Percentiles rank a stretch among this genome's conserved stretches.
Conservation (phyloP, 2,113 vertebrate genomes). For the Tragelaphus strepsiceros region DNA sequence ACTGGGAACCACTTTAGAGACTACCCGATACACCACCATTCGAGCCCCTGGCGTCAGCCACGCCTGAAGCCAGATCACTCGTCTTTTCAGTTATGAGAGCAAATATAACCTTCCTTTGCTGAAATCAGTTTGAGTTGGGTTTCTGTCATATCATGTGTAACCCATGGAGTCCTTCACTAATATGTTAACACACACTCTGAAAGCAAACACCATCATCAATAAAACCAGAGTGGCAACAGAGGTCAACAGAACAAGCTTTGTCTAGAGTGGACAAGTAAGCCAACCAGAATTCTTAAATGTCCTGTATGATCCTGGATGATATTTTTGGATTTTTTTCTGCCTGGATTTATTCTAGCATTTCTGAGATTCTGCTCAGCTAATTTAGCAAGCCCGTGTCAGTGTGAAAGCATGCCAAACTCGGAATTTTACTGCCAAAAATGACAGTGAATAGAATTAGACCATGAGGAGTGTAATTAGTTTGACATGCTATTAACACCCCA, state of each 20-base stretch:
- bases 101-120: not conserved
- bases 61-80: not conserved
- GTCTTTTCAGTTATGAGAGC: not conserved
- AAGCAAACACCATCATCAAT: not conserved
- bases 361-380: constrained; percentile 49
- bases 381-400: constrained; percentile 31
- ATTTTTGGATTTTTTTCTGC: constrained; percentile 35
- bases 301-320: not conserved
- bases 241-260: not conserved
- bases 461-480: constrained; percentile 44
- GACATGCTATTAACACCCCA: constrained; percentile 28
- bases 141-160: not conserved
- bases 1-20: not conserved
- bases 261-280: not conserved
- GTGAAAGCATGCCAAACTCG: constrained; percentile 17
- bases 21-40: not conserved
- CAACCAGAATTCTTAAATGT: not conserved
- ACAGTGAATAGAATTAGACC: constrained; percentile 42
- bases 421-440: constrained; percentile 56
- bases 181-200: not conserved
- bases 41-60: not conserved
- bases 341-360: constrained; percentile 33
- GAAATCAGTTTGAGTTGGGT: not conserved
- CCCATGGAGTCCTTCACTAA: not conserved
- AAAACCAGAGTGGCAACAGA: not conserved